Percentiles rank a stretch among this genome's conserved stretches.
phyloP scores from a whole-genome alignment of 2,888 invertebrate genomes.

The Pyrochroa serraticornis region DNA sequence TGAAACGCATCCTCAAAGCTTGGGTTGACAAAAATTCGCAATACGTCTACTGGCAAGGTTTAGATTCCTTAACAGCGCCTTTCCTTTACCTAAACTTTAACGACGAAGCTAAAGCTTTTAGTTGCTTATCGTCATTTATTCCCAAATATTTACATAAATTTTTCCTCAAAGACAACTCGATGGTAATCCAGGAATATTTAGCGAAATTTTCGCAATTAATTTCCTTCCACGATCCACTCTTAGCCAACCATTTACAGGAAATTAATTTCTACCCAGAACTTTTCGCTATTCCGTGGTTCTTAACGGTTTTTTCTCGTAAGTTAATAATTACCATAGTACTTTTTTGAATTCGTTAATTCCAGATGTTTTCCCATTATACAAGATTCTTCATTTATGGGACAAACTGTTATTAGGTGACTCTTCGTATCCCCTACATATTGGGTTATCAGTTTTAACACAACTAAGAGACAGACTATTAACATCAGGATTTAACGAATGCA shows the following conservation, averaged over 20 bases:
- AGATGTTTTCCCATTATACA: slow-evolving; percentile 98
- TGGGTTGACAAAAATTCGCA: slow-evolving; percentile 94
- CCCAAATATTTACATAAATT: slow-evolving; percentile 96
- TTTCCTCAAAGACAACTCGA: slow-evolving; percentile 95
- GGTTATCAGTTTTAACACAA: slow-evolving; percentile 90
- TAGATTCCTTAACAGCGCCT: slow-evolving; percentile 97
- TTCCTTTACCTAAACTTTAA: slow-evolving; percentile 97
- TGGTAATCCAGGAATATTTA: slow-evolving; percentile 95
- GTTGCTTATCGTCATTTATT: slow-evolving; percentile 93
- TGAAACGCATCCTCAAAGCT: slow-evolving; percentile 93
- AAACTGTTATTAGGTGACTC: slow-evolving; percentile 91
- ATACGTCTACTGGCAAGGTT: slow-evolving; percentile 99
- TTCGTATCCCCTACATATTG: slow-evolving; percentile 92
- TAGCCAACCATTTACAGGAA: slow-evolving; percentile 88
- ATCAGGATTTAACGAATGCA: slow-evolving; percentile 98
- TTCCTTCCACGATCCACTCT: slow-evolving; percentile 91
- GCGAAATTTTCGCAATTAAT: slow-evolving; percentile 96
- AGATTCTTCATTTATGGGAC: slow-evolving; percentile 98
- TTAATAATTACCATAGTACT: slow-evolving; percentile 4
- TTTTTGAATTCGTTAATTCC: slow-evolving; percentile 47
- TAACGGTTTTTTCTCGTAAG: slow-evolving; percentile 97
- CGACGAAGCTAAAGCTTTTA: slow-evolving; percentile 94
- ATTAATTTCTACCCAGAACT: slow-evolving; percentile 97
- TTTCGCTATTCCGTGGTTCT: slow-evolving; percentile 98
- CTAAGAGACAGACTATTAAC: slow-evolving; percentile 80